phyloP scores from a whole-genome alignment of 2,888 invertebrate species.

The Sinodicranocentrus sp. region DNA sequence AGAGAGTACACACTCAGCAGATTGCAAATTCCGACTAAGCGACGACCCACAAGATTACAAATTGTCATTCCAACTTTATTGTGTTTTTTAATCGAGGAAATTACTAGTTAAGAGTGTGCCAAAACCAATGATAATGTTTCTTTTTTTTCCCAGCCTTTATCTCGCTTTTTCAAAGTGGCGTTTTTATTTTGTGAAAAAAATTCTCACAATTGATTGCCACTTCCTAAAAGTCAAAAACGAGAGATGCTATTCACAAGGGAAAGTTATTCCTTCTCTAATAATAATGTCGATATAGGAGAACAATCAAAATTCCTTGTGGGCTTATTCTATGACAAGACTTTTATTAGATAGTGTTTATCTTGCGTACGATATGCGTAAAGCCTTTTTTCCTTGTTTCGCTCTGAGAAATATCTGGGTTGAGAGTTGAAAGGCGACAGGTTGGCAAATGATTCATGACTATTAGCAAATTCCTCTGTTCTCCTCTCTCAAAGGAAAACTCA shows the following conservation, averaged over 20 bases:
- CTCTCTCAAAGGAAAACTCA: no score
- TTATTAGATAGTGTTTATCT: no score
- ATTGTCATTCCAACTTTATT: slow-evolving; percentile 33
- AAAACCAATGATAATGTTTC: slow-evolving; percentile 7
- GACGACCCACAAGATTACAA: slow-evolving; percentile 52
- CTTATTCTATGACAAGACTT: slow-evolving; percentile 7
- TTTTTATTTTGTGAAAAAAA: no score
- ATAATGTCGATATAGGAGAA: slow-evolving; percentile 26
- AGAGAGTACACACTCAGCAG: slow-evolving; percentile 5
- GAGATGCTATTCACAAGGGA: not conserved
- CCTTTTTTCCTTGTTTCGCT: not conserved
- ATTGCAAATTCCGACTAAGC: slow-evolving; percentile 52
- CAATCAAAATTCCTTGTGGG: slow-evolving; percentile 55
- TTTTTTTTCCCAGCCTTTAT: not conserved
- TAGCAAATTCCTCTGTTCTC: slow-evolving; percentile 59
- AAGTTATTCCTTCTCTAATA: no score
- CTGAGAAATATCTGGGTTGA: slow-evolving; percentile 7
- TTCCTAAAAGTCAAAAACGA: slow-evolving; percentile 16
- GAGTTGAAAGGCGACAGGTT: slow-evolving; percentile 60
- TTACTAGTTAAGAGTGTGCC: slow-evolving; percentile 10
- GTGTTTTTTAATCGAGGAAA: slow-evolving; percentile 22
- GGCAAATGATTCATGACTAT: slow-evolving; percentile 65
- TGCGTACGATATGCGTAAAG: not conserved
- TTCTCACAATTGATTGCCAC: slow-evolving; percentile 1
- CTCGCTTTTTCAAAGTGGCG: not conserved